phyloP scores from a whole-genome alignment of 2,113 vertebrate species.

The Muscicapa adusta region DNA sequence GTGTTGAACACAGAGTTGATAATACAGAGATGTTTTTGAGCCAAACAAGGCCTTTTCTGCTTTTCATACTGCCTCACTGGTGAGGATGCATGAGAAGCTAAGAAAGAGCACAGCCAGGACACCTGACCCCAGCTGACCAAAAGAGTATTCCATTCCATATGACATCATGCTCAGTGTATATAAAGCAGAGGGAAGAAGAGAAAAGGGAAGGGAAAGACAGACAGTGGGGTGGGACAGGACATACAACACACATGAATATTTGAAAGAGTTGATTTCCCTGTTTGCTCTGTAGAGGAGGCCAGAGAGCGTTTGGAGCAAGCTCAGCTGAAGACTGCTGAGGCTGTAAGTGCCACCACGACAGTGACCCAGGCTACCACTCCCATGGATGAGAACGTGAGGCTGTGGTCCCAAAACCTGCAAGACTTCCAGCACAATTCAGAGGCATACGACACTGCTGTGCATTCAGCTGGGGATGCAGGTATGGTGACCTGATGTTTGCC shows the following conservation, averaged over 20 bases:
- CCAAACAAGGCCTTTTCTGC: neutral
- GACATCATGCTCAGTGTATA: neutral
- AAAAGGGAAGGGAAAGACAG: neutral
- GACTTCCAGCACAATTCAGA: conserved; percentile 78
- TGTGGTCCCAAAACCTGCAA: conserved; percentile 85
- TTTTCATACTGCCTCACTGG: rapidly evolving
- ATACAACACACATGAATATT: neutral
- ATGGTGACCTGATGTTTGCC: neutral
- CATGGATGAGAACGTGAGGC: conserved; percentile 77
- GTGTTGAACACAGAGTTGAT: neutral
- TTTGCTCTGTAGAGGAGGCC: conserved; percentile 68
- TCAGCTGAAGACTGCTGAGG: conserved; percentile 72
- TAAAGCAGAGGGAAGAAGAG: neutral
- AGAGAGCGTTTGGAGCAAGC: conserved; percentile 79
- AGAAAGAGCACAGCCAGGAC: neutral
- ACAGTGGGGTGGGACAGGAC: rapidly evolving
- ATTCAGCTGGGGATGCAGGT: conserved; percentile 88
- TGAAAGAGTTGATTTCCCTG: neutral
- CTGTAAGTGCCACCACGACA: conserved; percentile 73
- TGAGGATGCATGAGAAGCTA: neutral
- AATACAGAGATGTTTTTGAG: neutral
- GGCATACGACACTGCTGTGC: conserved; percentile 79
- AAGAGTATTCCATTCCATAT: neutral
- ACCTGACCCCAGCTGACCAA: neutral
- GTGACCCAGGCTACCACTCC: conserved; percentile 77